Evolutionary conservation across 2,888 invertebrate species (phyloP), one percentile per base, ranked within the genome.

Genomic region (Tanytarsus gracilentus): DNA sequence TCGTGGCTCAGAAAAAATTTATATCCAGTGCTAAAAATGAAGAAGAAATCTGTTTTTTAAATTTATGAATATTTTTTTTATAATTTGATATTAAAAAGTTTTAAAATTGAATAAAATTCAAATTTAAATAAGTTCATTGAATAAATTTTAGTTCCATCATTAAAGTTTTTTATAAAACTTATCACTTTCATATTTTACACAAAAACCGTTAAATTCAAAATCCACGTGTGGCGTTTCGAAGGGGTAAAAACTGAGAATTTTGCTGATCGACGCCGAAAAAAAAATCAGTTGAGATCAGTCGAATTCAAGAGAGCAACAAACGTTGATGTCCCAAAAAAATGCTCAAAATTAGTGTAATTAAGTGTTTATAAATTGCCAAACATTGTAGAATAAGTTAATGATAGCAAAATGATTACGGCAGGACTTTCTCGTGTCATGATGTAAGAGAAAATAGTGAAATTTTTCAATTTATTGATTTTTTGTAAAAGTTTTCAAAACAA

Each of bases 331-430:
- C 11, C 30, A 6, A 9, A 18, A 49, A 27, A 49, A 49, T 49
- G 49, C 49, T 49, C 49, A 49, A 49, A 25, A n/a, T 14, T n/a
- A 49, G 49, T 49, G 26, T 49, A n/a, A 49, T 26, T 25, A 8
- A 49, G 8, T 27, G 1, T 21, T 11, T 23, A 11, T 23, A 11
- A 44, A 44, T 23, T 14, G 11, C 27, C 26, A 25, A 49, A 49
- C 27, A 26, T 14, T 26, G n/a, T 49, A 49, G 27, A 14, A 8
- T 23, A 44, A 44, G 21, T 18, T 44, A 44, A n/a, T 40, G 7
- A 25, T 26, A n/a, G 2, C 14, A 49, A 23, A n/a, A 58, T 58
- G 58, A 58, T 58, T 21, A 29, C 58, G 1, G 44, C 44, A 9
- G 18, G 23, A 6, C n/a, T 58, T 27, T 58, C 58, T 6, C 23